Conservation (phyloP, 2,888 invertebrate species). For the Chymomyza procnemis region DNA sequence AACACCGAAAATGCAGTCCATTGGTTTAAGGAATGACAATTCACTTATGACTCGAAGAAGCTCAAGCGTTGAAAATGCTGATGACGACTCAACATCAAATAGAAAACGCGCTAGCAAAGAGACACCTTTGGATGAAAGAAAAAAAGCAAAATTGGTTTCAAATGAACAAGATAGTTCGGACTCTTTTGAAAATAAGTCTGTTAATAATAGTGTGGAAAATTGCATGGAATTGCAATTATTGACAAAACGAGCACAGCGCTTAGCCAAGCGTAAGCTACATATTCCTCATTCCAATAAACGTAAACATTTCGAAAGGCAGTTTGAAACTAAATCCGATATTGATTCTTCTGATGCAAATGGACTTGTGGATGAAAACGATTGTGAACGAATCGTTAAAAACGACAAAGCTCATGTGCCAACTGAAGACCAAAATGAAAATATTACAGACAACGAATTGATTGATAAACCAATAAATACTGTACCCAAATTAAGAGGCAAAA, state of each 20-base stretch:
- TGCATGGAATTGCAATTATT: neutral
- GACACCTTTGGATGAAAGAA: conserved; percentile 28
- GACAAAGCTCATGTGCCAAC: conserved; percentile 16
- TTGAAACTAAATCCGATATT: conserved; percentile 25
- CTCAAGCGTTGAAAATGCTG: conserved; percentile 22
- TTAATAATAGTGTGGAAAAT: conserved; percentile 44
- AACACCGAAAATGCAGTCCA: neutral
- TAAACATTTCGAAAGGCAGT: conserved; percentile 62
- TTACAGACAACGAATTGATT: conserved; percentile 34
- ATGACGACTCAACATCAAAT: conserved; percentile 15
- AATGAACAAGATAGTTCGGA: conserved; percentile 48
- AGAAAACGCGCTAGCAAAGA: conserved; percentile 27
- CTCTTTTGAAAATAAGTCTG: conserved; percentile 53
- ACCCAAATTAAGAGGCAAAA: conserved; percentile 74
- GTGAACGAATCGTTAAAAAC: neutral
- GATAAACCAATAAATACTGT: conserved; percentile 75
- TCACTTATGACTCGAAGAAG: neutral
- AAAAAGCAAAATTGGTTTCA: conserved; percentile 42
- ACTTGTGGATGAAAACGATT: conserved; percentile 17
- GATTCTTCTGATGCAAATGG: conserved; percentile 12
- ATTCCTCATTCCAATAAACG: conserved; percentile 60
- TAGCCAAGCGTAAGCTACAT: conserved; percentile 66
- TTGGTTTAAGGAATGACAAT: neutral
- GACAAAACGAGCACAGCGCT: conserved; percentile 62
- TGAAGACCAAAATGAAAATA: conserved; percentile 21